Evolutionary conservation across 2,888 invertebrate genomes (phyloP).

Genomic region (Ischnus inquisitorius): DNA sequence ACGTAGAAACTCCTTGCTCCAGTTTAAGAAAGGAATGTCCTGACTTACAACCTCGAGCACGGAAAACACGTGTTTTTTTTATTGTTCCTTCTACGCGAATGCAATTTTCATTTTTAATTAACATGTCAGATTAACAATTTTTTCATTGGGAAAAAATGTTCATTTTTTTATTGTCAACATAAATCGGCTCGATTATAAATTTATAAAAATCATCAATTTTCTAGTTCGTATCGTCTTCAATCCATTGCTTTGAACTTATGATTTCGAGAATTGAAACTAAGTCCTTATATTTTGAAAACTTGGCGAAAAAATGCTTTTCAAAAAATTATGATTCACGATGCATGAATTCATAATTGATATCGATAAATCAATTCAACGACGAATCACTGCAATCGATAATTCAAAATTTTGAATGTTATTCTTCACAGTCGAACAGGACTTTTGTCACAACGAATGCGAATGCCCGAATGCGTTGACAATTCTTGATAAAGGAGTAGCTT

Average conservation of each 20-base stretch:
- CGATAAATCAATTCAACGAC: neutral
- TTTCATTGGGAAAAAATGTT: neutral
- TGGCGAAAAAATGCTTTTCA: neutral
- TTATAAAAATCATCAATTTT: too few relatives aligned
- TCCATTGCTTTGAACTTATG: too few relatives aligned
- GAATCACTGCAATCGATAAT: slow-evolving; percentile 2
- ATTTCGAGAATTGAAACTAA: too few relatives aligned
- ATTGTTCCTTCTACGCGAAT: neutral
- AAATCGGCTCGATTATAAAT: too few relatives aligned
- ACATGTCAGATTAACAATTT: neutral
- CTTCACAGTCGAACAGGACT: neutral
- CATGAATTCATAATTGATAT: neutral
- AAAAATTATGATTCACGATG: neutral
- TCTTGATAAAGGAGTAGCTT: neutral
- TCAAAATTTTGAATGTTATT: neutral
- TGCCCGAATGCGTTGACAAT: neutral
- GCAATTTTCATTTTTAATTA: neutral
- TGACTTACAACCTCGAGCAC: neutral
- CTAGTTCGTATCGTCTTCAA: too few relatives aligned
- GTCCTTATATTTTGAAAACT: too few relatives aligned
- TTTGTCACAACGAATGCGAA: neutral
- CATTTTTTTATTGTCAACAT: too few relatives aligned
- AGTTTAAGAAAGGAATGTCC: slow-evolving; percentile 15
- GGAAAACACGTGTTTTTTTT: slow-evolving; percentile 16
- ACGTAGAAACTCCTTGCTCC: slow-evolving; percentile 38